Percentiles rank a stretch among this genome's conserved stretches.
Conservation (phyloP, 2,888 invertebrate species). For the Leucania comma region DNA sequence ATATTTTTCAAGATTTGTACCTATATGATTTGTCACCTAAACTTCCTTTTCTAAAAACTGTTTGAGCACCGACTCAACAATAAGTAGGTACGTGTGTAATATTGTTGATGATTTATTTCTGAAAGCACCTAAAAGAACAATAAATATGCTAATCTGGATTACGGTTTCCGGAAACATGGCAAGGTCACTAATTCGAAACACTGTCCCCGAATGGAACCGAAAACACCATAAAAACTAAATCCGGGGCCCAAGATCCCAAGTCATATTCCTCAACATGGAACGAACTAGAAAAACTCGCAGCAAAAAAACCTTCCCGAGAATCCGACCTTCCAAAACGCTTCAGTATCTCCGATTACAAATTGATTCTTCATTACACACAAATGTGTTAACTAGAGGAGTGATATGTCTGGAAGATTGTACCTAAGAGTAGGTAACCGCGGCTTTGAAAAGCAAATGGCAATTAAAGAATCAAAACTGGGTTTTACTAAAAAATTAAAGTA, state of each 20-base stretch:
- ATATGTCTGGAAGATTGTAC: too few relatives aligned
- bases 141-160: slow-evolving; percentile 32
- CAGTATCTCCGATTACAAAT: slow-evolving; percentile 45
- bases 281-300: slow-evolving; percentile 17
- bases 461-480: too few relatives aligned
- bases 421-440: too few relatives aligned
- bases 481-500: too few relatives aligned
- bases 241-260: slow-evolving; percentile 12
- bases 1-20: background rate
- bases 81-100: background rate
- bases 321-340: slow-evolving; percentile 17
- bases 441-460: too few relatives aligned
- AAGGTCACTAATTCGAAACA: slow-evolving; percentile 28
- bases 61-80: background rate
- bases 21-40: background rate
- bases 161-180: slow-evolving; percentile 35
- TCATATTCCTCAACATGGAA: slow-evolving; percentile 11
- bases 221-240: slow-evolving; percentile 39
- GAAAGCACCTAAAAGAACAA: background rate
- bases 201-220: slow-evolving; percentile 14
- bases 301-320: slow-evolving; percentile 5
- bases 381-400: slow-evolving; percentile 57
- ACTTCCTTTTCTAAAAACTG: background rate
- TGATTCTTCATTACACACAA: slow-evolving; percentile 59
- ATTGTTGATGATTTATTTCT: slow-evolving; percentile 1